A percentile compares a stretch with the other conserved stretches of the same genome.
Evolutionary conservation across 2,888 invertebrate genomes (phyloP).

Genomic region (Oligia latruncula): DNA sequence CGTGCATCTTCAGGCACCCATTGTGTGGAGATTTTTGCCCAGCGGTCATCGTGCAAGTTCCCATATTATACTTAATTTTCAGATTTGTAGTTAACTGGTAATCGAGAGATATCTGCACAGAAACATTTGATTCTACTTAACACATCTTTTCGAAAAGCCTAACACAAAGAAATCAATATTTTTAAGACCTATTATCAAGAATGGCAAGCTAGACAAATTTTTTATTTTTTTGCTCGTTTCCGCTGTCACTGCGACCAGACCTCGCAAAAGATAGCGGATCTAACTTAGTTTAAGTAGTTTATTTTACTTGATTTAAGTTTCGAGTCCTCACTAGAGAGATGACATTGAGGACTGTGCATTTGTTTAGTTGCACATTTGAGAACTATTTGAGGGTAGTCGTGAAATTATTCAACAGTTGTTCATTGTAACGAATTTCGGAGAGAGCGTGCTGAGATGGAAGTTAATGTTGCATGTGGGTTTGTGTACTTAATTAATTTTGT

Average conservation of each 20-base stretch:
- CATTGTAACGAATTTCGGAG: conserved; percentile 4
- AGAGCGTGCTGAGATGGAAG: not conserved
- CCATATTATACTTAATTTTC: not conserved
- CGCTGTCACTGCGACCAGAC: conserved; percentile 25
- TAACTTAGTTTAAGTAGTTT: conserved; percentile 55
- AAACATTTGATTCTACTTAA: not conserved
- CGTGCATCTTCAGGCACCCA: no score
- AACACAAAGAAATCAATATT: not conserved
- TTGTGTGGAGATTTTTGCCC: no score
- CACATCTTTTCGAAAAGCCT: not conserved
- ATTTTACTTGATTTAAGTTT: conserved; percentile 57
- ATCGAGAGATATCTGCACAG: not conserved
- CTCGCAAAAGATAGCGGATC: conserved; percentile 34
- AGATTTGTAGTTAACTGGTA: not conserved
- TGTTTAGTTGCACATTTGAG: conserved; percentile 38
- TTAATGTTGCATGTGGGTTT: conserved; percentile 9
- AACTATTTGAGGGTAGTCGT: conserved; percentile 27
- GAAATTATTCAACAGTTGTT: conserved; percentile 40
- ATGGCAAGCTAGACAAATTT: no score
- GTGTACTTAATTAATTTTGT: conserved; percentile 24
- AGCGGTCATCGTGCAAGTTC: not conserved
- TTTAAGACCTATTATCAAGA: no score
- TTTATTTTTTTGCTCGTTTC: not conserved
- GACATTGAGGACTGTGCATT: conserved; percentile 33
- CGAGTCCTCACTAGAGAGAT: conserved; percentile 22